Evolutionary conservation across 2,888 invertebrate species (phyloP), one percentile per base, ranked within the genome.

Genomic region (Scelioninae gen. 2): DNA sequence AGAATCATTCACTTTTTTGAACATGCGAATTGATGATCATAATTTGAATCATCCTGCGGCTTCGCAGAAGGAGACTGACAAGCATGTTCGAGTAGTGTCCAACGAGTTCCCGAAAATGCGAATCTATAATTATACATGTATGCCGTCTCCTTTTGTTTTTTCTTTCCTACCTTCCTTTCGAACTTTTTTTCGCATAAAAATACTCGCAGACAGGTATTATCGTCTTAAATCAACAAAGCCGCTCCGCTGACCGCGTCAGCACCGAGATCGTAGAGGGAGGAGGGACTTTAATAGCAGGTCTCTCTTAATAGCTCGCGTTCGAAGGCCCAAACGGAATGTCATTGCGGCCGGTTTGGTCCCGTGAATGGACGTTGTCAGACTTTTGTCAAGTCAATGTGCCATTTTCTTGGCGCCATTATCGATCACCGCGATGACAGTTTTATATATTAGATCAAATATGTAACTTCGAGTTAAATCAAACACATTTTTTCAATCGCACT

Each of bases 181-280:
- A 60, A 50, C 68, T 81, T 77, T 79, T 81, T 76, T 79, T 75
- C 77, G 69, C 76, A 79, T 80, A 78, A 82, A 81, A 80, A 80
- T 76, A 75, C 78, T 78, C 75, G 78, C 81, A 80, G 84, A 75
- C 79, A 78, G 77, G 81, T 81, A 84, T 84, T 84, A 84, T 83
- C 84, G 81, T 81, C 81, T 84, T 81, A 82, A 84, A 84, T 82
- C 84, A 84, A 84, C 84, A 84, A 81, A 82, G 81, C 82, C 82
- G 80, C 78, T 77, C 61, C 67, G 72, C 69, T 75, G 76, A 73
- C 74, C 74, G 77, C 76, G 73, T 78, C 75, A 76, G 71, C 68
- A 65, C 67, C 73, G 61, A 68, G 70, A 67, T 75, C 67, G 64
- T 69, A 72, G 63, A 67, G 73, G 76, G 80, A 79, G 76, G 80